Conservation (phyloP, 2,888 invertebrate species). For the Pinctada fucata region DNA sequence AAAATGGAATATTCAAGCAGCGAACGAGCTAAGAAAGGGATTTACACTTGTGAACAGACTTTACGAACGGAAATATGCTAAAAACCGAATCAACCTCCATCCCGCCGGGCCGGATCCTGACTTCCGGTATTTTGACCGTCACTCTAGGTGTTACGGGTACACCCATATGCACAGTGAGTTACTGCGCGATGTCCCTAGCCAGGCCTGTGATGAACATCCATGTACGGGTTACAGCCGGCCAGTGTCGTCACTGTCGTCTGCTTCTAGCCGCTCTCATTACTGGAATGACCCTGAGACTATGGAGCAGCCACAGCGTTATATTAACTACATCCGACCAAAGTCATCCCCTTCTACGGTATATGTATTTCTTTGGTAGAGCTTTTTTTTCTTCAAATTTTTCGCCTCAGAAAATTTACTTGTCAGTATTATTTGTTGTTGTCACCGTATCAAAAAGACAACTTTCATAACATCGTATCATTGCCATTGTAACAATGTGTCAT, state of each 20-base stretch:
- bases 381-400: no score
- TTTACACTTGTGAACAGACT: constrained; percentile 60
- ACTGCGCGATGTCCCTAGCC: constrained; percentile 54
- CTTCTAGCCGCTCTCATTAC: constrained; percentile 37
- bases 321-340: constrained; percentile 62
- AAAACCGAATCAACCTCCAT: constrained; percentile 49
- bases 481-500: no score
- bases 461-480: no score
- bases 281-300: constrained; percentile 43
- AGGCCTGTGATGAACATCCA: constrained; percentile 51
- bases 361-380: no score
- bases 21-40: constrained; percentile 47
- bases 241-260: constrained; percentile 40
- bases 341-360: constrained; percentile 63
- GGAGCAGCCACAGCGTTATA: constrained; percentile 55
- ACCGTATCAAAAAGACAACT: no score
- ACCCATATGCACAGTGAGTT: constrained; percentile 56
- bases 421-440: no score
- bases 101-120: constrained; percentile 59
- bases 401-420: no score
- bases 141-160: constrained; percentile 62
- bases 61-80: constrained; percentile 50
- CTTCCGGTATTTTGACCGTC: constrained; percentile 62
- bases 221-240: constrained; percentile 31
- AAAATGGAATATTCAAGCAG: constrained; percentile 43